Conservation (phyloP, 2,113 vertebrate genomes). For the Dipodomys merriami region DNA sequence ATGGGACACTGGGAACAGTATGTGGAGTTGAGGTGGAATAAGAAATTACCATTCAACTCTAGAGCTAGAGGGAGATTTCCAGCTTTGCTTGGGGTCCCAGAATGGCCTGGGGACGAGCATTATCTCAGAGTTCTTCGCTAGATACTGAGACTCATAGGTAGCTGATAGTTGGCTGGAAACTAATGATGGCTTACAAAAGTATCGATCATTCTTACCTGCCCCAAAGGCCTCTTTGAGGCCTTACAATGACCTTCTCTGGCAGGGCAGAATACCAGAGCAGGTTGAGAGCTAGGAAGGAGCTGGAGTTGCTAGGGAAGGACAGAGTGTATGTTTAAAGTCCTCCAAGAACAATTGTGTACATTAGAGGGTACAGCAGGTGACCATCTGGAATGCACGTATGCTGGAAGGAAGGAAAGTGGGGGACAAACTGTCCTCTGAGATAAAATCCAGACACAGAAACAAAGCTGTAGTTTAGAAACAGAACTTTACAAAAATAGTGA, state of each 20-base stretch:
- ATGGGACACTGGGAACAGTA: not conserved
- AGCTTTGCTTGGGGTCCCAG: not conserved
- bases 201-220: not conserved
- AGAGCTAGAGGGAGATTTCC: not conserved
- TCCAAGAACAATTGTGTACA: not conserved
- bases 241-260: not conserved
- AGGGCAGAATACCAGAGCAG: not conserved
- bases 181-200: not conserved
- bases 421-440: not conserved
- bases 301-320: not conserved
- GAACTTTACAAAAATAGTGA: not conserved
- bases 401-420: not conserved
- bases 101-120: not conserved
- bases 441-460: not conserved
- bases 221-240: not conserved
- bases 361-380: not conserved
- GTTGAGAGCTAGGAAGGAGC: not conserved
- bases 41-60: not conserved
- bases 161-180: slow-evolving; percentile 1
- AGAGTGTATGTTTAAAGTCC: too few species aligned
- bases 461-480: not conserved
- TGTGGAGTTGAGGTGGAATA: not conserved
- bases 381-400: not conserved
- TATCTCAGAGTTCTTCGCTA: not conserved
- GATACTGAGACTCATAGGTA: not conserved